Conservation (phyloP, 2,888 invertebrate species). For the Lymantria monacha region DNA sequence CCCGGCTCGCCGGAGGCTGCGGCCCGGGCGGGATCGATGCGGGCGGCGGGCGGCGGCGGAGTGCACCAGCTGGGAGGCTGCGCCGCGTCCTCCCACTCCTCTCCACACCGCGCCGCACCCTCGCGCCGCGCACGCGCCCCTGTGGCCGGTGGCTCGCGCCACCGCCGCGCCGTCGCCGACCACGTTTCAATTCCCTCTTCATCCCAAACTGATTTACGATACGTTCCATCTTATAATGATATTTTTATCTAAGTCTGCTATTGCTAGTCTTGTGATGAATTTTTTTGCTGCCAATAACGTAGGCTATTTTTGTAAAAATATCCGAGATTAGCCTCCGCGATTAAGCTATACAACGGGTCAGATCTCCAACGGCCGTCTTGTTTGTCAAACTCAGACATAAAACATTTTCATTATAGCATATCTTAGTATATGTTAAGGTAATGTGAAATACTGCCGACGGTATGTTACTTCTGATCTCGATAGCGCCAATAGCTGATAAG, state of each 20-base stretch:
- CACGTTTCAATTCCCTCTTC: slow-evolving; percentile 68
- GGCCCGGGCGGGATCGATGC: slow-evolving; percentile 77
- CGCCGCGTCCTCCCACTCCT: slow-evolving; percentile 57
- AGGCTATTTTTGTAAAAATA: slow-evolving; percentile 13
- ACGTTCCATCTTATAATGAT: slow-evolving; percentile 42
- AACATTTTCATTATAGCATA: slow-evolving; percentile 18
- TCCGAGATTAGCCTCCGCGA: slow-evolving; percentile 17
- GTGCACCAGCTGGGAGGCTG: slow-evolving; percentile 72
- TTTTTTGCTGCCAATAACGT: slow-evolving; percentile 9
- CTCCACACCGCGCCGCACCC: slow-evolving; percentile 32
- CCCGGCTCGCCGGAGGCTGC: slow-evolving; percentile 59
- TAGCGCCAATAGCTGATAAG: slow-evolving; percentile 7
- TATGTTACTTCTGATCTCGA: slow-evolving; percentile 33
- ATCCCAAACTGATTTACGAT: slow-evolving; percentile 69
- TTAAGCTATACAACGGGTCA: slow-evolving; percentile 11
- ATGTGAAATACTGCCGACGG: slow-evolving; percentile 5
- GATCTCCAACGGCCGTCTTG: slow-evolving; percentile 10
- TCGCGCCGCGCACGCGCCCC: slow-evolving; percentile 29
- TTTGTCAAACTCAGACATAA: slow-evolving; percentile 20
- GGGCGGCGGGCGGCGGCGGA: slow-evolving; percentile 80
- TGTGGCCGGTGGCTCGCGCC: slow-evolving; percentile 37
- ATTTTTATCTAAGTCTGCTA: slow-evolving; percentile 30
- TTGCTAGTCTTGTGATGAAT: slow-evolving; percentile 20
- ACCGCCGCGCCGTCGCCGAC: slow-evolving; percentile 39
- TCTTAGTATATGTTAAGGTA: slow-evolving; percentile 2